Percentiles rank a stretch among this genome's conserved stretches.
These are phyloP conservation scores for Plecturocebus donacophilus DNA, from an alignment of 2,113 vertebrate genomes.

Conservation along the genomic window DNA sequence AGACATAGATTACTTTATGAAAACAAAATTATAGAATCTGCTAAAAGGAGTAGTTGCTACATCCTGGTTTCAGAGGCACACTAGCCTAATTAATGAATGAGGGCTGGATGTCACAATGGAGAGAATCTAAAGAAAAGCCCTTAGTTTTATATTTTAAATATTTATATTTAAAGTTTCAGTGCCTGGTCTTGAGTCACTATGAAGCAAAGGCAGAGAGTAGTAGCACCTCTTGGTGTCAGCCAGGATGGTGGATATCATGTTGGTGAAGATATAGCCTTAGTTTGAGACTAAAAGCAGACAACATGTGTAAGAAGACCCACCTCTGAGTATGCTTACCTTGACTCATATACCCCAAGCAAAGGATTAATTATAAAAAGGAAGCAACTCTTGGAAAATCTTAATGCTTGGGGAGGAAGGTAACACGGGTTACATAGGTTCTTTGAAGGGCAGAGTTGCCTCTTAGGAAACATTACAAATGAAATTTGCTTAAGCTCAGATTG, in stretches of 20 bases:
- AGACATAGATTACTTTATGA: neutral
- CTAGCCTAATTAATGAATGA: neutral
- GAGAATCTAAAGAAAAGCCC: neutral
- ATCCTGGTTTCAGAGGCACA: neutral
- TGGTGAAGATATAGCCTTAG: neutral
- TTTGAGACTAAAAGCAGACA: neutral
- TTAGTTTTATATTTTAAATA: neutral
- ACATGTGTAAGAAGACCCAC: neutral
- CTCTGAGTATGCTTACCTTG: neutral
- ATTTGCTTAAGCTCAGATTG: neutral
- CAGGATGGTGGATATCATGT: neutral
- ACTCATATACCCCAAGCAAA: neutral
- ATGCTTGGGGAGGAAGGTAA: neutral
- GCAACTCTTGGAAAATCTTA: neutral
- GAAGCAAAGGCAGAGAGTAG: neutral
- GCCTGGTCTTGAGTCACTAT: neutral
- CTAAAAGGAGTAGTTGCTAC: neutral
- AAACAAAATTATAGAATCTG: neutral
- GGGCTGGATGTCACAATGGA: neutral
- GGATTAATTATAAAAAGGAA: neutral
- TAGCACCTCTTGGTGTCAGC: neutral
- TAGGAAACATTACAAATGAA: neutral
- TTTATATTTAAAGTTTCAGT: too few relatives aligned
- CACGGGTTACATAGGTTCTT: neutral
- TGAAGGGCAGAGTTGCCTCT: neutral